Percentiles rank a stretch among this genome's conserved stretches.
Conservation (phyloP, 2,113 vertebrate species). For the Microcebus murinus region DNA sequence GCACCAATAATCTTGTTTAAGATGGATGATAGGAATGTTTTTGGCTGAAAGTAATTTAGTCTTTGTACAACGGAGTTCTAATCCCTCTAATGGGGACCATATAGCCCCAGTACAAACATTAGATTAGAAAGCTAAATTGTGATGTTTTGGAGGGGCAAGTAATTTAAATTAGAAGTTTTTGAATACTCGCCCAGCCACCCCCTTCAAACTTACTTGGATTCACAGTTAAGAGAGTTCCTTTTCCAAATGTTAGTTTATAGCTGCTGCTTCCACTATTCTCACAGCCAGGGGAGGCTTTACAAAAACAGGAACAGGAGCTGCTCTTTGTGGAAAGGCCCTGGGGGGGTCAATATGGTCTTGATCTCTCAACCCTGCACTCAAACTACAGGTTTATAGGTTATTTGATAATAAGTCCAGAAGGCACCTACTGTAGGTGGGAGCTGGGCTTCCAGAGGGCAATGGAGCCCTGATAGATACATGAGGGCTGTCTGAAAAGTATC, state of each 20-base stretch:
- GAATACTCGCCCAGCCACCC: not conserved
- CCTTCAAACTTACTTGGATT: conserved; percentile 77
- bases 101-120: not conserved
- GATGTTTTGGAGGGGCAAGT: not conserved
- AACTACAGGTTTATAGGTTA: not conserved
- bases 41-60: conserved; percentile 49
- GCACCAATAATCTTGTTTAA: conserved; percentile 66
- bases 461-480: not conserved
- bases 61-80: conserved; percentile 14
- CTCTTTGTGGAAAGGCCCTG: not conserved
- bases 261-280: not conserved
- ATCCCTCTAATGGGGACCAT: conserved; percentile 18
- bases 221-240: conserved; percentile 75
- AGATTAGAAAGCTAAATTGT: conserved; percentile 51
- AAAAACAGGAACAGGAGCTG: conserved; percentile 50
- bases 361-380: not conserved
- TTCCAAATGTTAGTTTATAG: conserved; percentile 67
- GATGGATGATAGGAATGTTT: conserved; percentile 56
- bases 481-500: no score
- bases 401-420: not conserved
- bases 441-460: not conserved
- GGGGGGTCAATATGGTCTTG: not conserved
- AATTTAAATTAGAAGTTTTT: not conserved
- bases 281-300: conserved; percentile 71
- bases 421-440: not conserved